phyloP scores from a whole-genome alignment of 2,113 vertebrate genomes.

The Epinephelus cyanopodus region DNA sequence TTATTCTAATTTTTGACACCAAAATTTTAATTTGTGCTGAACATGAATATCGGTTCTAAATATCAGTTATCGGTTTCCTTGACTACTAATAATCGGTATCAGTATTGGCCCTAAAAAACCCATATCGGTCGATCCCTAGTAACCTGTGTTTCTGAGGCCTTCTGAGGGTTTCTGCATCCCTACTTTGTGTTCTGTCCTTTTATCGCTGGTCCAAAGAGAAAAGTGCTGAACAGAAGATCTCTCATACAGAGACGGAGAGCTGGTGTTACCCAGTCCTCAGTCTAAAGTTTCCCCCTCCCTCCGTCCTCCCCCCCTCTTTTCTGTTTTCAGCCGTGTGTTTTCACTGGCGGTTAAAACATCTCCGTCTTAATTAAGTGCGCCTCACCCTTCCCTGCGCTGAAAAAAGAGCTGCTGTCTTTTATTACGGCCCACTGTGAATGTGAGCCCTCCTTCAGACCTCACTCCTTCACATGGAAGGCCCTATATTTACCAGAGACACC shows the following conservation, averaged over 20 bases:
- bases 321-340: constrained; percentile 64
- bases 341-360: constrained; percentile 65
- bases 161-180: background rate
- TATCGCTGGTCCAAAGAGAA: background rate
- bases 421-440: constrained; percentile 66
- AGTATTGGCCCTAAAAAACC: too few species aligned
- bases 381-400: constrained; percentile 67
- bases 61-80: too few species aligned
- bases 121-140: too few species aligned
- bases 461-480: constrained; percentile 35
- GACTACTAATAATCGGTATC: too few species aligned
- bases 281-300: constrained; percentile 30
- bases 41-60: too few species aligned
- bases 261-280: constrained; percentile 34
- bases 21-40: too few species aligned
- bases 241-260: constrained; percentile 22
- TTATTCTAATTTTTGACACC: too few species aligned
- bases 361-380: constrained; percentile 71
- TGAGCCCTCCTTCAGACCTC: constrained; percentile 69
- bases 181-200: too few species aligned
- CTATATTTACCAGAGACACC: constrained; percentile 70
- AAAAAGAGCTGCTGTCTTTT: constrained; percentile 67
- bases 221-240: constrained; percentile 12
- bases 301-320: background rate
- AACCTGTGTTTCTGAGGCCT: background rate